These are phyloP conservation scores for Papilio xuthus DNA, from an alignment of 1,140 invertebrate genomes.

Conservation along the genomic window DNA sequence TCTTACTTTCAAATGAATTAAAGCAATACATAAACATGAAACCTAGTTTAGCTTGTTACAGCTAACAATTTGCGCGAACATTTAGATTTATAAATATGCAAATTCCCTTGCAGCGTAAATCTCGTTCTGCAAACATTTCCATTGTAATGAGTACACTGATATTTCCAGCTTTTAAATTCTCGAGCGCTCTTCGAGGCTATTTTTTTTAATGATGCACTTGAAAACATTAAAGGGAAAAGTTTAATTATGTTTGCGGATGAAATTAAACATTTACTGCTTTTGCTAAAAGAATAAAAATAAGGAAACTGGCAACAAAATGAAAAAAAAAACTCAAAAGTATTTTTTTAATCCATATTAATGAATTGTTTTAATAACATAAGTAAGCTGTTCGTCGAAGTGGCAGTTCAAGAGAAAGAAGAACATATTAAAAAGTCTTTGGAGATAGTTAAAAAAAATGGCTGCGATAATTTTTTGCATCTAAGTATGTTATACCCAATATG, in stretches of 20 bases:
- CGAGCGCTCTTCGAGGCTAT: neutral
- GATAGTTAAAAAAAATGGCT: too few relatives aligned
- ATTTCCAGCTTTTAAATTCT: constrained; percentile 10
- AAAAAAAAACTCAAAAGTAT: too few relatives aligned
- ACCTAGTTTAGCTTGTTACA: neutral
- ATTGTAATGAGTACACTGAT: constrained; percentile 20
- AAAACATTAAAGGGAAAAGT: neutral
- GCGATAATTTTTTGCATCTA: too few relatives aligned
- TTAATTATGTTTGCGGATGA: neutral
- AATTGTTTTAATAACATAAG: too few relatives aligned
- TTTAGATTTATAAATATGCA: constrained; percentile 20
- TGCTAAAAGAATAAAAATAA: too few relatives aligned
- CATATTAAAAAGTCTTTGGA: too few relatives aligned
- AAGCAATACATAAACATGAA: neutral
- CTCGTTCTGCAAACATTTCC: constrained; percentile 14
- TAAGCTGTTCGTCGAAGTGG: too few relatives aligned
- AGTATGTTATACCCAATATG: too few relatives aligned
- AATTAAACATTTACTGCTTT: neutral
- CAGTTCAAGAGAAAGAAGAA: too few relatives aligned
- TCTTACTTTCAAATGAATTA: neutral
- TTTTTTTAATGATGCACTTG: constrained; percentile 8
- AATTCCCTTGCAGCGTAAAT: neutral
- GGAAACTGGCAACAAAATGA: too few relatives aligned
- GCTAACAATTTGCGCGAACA: neutral
- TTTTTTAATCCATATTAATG: too few relatives aligned